Conservation (phyloP, 2,797 vertebrate species). For the Pteropus rufus region DNA sequence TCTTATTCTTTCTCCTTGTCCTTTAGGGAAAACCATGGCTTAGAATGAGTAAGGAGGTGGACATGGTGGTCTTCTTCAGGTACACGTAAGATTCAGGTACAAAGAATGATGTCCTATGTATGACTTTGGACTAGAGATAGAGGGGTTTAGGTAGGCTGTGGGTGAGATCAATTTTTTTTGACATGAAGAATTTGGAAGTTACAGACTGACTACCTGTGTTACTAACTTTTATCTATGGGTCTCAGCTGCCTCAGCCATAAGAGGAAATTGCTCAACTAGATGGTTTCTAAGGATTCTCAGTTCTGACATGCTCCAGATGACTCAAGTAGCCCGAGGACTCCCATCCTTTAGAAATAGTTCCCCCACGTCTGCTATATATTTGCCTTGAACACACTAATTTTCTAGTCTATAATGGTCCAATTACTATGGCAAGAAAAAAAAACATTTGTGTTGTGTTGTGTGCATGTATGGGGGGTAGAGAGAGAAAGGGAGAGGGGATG, state of each 20-base stretch:
- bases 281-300: not conserved
- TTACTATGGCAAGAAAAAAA: not conserved
- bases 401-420: not conserved
- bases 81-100: rapidly evolving
- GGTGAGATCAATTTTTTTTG: not conserved
- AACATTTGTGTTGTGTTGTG: not conserved
- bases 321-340: not conserved
- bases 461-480: too few species aligned
- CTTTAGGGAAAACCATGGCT: not conserved
- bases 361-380: not conserved
- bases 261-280: not conserved
- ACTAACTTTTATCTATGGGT: not conserved
- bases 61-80: not conserved
- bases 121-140: not conserved
- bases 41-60: not conserved
- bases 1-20: not conserved
- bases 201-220: not conserved
- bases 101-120: not conserved
- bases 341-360: not conserved
- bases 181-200: not conserved
- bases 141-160: not conserved
- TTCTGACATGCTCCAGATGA: not conserved
- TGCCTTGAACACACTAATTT: not conserved
- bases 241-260: not conserved
- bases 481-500: too few species aligned